These are phyloP conservation scores for Nephrocerus scutellatus DNA, from an alignment of 2,888 invertebrate species.

Conservation along the genomic window DNA sequence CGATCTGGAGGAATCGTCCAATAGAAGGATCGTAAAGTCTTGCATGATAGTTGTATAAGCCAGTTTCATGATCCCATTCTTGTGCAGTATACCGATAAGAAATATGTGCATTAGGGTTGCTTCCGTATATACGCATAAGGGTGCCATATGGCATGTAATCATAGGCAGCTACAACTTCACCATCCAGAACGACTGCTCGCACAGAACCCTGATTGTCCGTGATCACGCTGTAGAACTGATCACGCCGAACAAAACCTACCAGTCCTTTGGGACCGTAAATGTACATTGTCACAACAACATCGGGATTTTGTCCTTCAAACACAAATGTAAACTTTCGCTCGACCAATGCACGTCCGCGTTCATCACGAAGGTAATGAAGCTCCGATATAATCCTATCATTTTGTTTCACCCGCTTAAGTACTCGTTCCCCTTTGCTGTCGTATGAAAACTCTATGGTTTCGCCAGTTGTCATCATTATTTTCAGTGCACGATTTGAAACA, in stretches of 20 bases:
- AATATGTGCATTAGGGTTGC: slow-evolving; percentile 15
- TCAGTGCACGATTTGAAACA: slow-evolving; percentile 8
- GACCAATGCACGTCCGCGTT: slow-evolving; percentile 7
- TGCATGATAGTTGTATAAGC: slow-evolving; percentile 26
- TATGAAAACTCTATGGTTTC: slow-evolving; percentile 7
- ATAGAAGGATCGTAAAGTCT: slow-evolving; percentile 26
- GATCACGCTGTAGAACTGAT: slow-evolving; percentile 18
- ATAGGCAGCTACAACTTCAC: slow-evolving; percentile 25
- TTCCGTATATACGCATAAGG: slow-evolving; percentile 18
- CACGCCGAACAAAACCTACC: slow-evolving; percentile 10
- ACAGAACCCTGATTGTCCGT: slow-evolving; percentile 26
- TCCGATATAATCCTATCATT: too few relatives aligned
- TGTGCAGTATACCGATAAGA: slow-evolving; percentile 25
- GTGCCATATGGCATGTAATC: slow-evolving; percentile 28
- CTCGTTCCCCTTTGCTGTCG: slow-evolving; percentile 11
- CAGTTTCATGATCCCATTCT: slow-evolving; percentile 27
- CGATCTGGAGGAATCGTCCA: slow-evolving; percentile 23
- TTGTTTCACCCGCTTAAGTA: slow-evolving; percentile 8
- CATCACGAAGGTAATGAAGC: slow-evolving; percentile 14
- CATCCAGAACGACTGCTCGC: slow-evolving; percentile 19
- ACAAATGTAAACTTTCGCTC: slow-evolving; percentile 10
- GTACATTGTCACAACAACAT: slow-evolving; percentile 11
- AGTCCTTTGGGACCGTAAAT: slow-evolving; percentile 12
- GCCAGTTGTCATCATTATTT: slow-evolving; percentile 7
- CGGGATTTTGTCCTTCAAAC: slow-evolving; percentile 2